Percentiles rank a stretch among this genome's conserved stretches.
These are phyloP conservation scores for Sinocyclocheilus rhinocerous DNA, from an alignment of 2,113 vertebrate species.

Conservation along the genomic window DNA sequence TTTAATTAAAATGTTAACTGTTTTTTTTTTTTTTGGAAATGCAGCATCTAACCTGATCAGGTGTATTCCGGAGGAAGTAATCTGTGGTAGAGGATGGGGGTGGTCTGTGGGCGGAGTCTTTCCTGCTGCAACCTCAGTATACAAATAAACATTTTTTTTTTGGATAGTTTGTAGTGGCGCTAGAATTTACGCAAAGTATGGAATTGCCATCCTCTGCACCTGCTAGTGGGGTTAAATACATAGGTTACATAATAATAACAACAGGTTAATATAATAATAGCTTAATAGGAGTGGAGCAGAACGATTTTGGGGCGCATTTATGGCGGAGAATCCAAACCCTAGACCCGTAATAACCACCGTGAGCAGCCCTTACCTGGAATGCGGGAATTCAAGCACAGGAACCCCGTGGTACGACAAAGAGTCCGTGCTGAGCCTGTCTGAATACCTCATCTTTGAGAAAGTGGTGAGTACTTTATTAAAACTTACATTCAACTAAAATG, in stretches of 20 bases:
- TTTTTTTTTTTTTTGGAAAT: not conserved
- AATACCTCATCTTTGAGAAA: constrained; percentile 41
- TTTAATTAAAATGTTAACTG: not conserved
- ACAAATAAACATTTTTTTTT: not conserved
- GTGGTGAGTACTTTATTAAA: constrained; percentile 38
- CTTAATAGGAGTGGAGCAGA: not conserved
- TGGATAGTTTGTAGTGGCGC: not conserved
- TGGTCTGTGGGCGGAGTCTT: no score
- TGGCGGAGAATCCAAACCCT: constrained; percentile 40
- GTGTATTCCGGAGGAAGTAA: not conserved
- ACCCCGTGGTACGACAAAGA: constrained; percentile 37
- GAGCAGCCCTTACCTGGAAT: constrained; percentile 23
- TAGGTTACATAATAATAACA: not conserved
- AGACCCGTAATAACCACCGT: constrained; percentile 34
- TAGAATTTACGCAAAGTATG: not conserved
- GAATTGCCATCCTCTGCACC: not conserved
- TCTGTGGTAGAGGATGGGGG: not conserved
- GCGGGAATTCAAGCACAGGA: not conserved
- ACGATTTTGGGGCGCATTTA: not conserved
- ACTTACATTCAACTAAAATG: not conserved
- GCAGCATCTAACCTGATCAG: not conserved
- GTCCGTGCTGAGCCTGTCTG: constrained; percentile 14
- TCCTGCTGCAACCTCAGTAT: no score
- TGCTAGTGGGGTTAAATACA: not conserved
- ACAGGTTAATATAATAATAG: not conserved